A percentile compares a stretch with the other conserved stretches of the same genome.
Evolutionary conservation across 2,113 vertebrate genomes (phyloP).

Genomic region (Callopanchax toddi): DNA sequence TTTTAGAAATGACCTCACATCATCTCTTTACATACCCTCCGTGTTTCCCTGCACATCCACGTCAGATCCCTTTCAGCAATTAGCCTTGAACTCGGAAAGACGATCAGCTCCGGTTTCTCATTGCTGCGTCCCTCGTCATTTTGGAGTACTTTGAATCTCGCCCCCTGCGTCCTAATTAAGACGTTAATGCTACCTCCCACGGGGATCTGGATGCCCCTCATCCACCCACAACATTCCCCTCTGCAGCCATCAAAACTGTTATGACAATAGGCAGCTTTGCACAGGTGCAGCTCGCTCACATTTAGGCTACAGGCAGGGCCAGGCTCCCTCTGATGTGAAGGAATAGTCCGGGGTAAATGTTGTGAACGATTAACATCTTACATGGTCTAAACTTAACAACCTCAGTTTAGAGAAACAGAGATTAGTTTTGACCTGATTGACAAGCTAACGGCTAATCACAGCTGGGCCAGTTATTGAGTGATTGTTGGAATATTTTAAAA

Average conservation of each 20-base stretch:
- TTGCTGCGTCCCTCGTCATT: constrained; percentile 76
- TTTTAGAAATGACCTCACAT: constrained; percentile 72
- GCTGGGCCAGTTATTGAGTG: too few species aligned
- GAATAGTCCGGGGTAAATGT: too few species aligned
- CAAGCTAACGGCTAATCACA: too few species aligned
- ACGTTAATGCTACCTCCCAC: constrained; percentile 76
- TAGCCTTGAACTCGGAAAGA: constrained; percentile 86
- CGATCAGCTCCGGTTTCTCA: constrained; percentile 80
- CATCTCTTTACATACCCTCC: constrained; percentile 63
- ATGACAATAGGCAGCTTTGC: constrained; percentile 73
- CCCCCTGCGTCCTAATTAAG: constrained; percentile 86
- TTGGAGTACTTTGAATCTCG: constrained; percentile 79
- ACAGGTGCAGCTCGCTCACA: constrained; percentile 76
- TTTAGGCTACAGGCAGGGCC: constrained; percentile 52
- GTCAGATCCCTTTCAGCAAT: constrained; percentile 77
- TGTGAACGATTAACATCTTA: too few species aligned
- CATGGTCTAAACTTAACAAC: too few species aligned
- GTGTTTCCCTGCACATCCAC: constrained; percentile 63
- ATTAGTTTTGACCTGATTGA: too few species aligned
- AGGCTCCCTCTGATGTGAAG: background rate
- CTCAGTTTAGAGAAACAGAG: too few species aligned
- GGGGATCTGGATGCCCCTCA: constrained; percentile 69
- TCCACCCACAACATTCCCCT: constrained; percentile 67
- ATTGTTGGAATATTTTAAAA: too few species aligned
- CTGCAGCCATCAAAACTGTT: constrained; percentile 72